These are phyloP conservation scores for Paralvinella palmiformis DNA, from an alignment of 1,140 invertebrate species.

Conservation along the genomic window DNA sequence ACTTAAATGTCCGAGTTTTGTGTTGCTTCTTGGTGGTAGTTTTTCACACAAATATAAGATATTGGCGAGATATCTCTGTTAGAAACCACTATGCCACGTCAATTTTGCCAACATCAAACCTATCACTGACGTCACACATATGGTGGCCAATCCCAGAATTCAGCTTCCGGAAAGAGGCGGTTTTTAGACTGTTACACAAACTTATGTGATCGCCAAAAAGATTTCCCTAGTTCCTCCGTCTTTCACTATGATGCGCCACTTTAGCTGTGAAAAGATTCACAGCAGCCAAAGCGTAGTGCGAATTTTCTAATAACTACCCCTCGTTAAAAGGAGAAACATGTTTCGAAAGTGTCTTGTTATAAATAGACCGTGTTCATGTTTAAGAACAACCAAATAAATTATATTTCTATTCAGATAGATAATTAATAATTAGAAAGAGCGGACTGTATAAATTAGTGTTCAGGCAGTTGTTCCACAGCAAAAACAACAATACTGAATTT, in stretches of 20 bases:
- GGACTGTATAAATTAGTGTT: too few relatives aligned
- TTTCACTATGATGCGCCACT: too few relatives aligned
- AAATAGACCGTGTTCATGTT: background rate
- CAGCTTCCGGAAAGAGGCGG: too few relatives aligned
- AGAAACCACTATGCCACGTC: slow-evolving; percentile 36
- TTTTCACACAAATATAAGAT: background rate
- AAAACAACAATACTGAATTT: too few relatives aligned
- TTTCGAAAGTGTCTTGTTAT: background rate
- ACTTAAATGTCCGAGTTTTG: background rate
- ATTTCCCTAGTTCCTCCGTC: too few relatives aligned
- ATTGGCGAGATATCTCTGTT: slow-evolving; percentile 14
- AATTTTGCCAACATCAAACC: slow-evolving; percentile 32
- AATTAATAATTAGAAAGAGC: background rate
- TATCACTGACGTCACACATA: slow-evolving; percentile 2
- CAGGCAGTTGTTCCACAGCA: too few relatives aligned
- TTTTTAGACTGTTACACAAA: too few relatives aligned
- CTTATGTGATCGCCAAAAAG: too few relatives aligned
- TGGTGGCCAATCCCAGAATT: slow-evolving; percentile 2
- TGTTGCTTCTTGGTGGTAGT: slow-evolving; percentile 2
- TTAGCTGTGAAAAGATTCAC: too few relatives aligned
- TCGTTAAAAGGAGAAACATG: background rate
- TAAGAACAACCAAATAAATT: background rate
- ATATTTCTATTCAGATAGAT: background rate
- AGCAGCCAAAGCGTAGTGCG: background rate
- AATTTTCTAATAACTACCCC: background rate